Conservation (phyloP, 2,113 vertebrate genomes). For the Cottus gobio region DNA sequence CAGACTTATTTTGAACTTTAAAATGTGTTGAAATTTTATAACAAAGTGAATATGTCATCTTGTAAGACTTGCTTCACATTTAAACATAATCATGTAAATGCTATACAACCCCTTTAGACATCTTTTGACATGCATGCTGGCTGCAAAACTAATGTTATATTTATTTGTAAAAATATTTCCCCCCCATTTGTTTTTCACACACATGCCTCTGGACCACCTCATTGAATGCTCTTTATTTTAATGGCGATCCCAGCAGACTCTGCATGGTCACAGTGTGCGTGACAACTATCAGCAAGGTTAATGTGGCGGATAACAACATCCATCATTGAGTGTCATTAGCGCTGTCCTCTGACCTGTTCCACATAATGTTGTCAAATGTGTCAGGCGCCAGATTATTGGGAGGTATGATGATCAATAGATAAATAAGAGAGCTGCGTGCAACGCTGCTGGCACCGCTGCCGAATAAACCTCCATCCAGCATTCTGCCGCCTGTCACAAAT, state of each 20-base stretch:
- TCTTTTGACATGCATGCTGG: background rate
- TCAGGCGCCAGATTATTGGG: constrained; percentile 92
- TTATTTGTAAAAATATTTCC: constrained; percentile 21
- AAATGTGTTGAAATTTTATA: background rate
- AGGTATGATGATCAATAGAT: constrained; percentile 94
- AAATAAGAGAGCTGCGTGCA: constrained; percentile 81
- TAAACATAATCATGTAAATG: background rate
- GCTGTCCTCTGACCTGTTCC: constrained; percentile 88
- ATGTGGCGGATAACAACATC: constrained; percentile 89
- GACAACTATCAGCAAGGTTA: constrained; percentile 89
- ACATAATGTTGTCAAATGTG: constrained; percentile 93
- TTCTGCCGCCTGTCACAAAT: constrained; percentile 88
- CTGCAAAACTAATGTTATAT: constrained; percentile 4
- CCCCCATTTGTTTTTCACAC: background rate
- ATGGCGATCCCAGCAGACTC: constrained; percentile 21
- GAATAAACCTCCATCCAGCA: constrained; percentile 85
- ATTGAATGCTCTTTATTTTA: constrained; percentile 28
- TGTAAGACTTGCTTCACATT: background rate
- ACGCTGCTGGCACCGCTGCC: constrained; percentile 85
- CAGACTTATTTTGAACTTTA: background rate
- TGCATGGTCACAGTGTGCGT: constrained; percentile 29
- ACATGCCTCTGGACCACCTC: constrained; percentile 41
- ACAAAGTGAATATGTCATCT: background rate
- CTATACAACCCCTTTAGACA: background rate
- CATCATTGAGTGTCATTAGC: constrained; percentile 93